phyloP scores from a whole-genome alignment of 2,888 invertebrate genomes.

The Agrochola circellaris region DNA sequence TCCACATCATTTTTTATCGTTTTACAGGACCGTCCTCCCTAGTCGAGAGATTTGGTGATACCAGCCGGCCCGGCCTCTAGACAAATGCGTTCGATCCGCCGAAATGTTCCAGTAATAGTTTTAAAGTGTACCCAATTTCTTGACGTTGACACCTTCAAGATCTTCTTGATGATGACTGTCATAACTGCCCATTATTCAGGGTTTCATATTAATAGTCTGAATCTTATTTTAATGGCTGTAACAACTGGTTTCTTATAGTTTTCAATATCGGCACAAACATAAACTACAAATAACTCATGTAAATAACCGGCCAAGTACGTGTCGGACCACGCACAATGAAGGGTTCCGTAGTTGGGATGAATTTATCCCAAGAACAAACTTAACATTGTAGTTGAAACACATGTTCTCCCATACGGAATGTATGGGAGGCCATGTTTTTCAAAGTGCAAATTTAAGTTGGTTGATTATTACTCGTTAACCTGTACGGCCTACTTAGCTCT shows the following conservation, averaged over 20 bases:
- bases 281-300: too few relatives aligned
- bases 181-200: conserved; percentile 5
- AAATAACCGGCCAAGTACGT: too few relatives aligned
- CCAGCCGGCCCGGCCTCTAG: conserved; percentile 56
- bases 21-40: conserved; percentile 35
- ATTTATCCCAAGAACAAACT: too few relatives aligned
- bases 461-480: too few relatives aligned
- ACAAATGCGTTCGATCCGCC: conserved; percentile 78
- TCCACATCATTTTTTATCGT: not conserved
- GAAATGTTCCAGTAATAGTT: conserved; percentile 78
- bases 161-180: conserved; percentile 7
- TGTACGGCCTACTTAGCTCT: too few relatives aligned
- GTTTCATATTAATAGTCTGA: not conserved
- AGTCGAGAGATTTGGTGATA: conserved; percentile 32
- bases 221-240: not conserved
- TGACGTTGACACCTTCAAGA: conserved; percentile 49
- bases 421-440: too few relatives aligned
- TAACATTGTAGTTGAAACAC: too few relatives aligned
- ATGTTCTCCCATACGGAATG: too few relatives aligned
- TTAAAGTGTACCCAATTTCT: conserved; percentile 75
- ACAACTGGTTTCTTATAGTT: too few relatives aligned
- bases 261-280: not conserved
- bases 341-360: too few relatives aligned
- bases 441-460: too few relatives aligned
- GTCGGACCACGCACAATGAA: too few relatives aligned